A percentile compares a stretch with the other conserved stretches of the same genome.
These are phyloP conservation scores for Glyphotaelius pellucidus DNA, from an alignment of 2,888 invertebrate genomes.

Conservation along the genomic window DNA sequence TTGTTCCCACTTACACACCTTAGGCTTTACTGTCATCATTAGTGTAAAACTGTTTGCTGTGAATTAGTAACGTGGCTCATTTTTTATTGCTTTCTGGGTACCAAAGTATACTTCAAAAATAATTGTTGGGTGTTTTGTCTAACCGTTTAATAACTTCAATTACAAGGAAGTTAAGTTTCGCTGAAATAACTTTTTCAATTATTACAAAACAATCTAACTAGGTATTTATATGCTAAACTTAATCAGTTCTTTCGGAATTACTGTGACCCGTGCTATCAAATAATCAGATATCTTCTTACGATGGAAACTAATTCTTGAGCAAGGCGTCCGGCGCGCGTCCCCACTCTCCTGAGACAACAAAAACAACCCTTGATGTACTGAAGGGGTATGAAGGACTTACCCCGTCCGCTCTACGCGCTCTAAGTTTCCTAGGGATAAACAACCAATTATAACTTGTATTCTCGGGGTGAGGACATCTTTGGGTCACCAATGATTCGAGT, in stretches of 20 bases:
- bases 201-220: not conserved
- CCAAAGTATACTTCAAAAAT: not conserved
- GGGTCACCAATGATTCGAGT: constrained; percentile 22
- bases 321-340: constrained; percentile 23
- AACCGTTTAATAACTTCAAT: not conserved
- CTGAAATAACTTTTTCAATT: not conserved
- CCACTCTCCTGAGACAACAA: constrained; percentile 56
- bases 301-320: constrained; percentile 51
- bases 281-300: constrained; percentile 38
- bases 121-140: not conserved
- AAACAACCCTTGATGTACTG: constrained; percentile 46
- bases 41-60: no score
- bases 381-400: constrained; percentile 34
- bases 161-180: not conserved
- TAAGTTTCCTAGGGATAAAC: constrained; percentile 38
- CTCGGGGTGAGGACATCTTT: constrained; percentile 14
- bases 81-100: not conserved
- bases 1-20: not conserved
- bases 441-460: constrained; percentile 54
- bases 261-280: not conserved
- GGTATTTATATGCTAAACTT: not conserved
- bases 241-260: not conserved
- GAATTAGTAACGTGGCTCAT: no score
- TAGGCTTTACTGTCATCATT: not conserved
- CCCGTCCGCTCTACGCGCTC: constrained; percentile 17